Base-by-base conservation (phyloP, 2,797 vertebrate species). In the Rallus crepitans region DNA sequence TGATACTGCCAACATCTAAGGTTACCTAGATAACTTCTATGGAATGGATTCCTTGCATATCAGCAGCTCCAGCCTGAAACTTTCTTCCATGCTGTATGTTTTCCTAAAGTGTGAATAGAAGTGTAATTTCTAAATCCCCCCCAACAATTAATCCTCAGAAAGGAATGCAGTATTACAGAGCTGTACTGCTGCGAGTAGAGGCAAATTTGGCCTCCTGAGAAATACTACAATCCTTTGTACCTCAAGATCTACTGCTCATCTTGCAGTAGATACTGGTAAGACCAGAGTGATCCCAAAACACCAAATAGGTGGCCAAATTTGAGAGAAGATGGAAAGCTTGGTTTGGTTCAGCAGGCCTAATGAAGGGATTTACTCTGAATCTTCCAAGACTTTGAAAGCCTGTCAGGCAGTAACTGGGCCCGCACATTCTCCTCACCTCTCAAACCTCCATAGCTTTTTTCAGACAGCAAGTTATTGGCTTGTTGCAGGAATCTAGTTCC, bases 181-280 rank as follows among this genome's bases (percentile, higher is more conserved):
- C 21, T 81, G 12, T 45, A 16, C 30, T 40, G 20, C 19, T 68
- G 40, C 24, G 69, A 10, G 16, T 59, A 35, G 56, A n/a, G 61
- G 31, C 53, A 87, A 39, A 57, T 82, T 33, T 59, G 57, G 10
- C 61, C 50, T 71, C 21, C 48, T 86, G 45, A 45, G 63, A 75
- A 64, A 45, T 57, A 27, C 0, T 71, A 1, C 10, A 71, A 1
- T 75, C 89, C 37, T 35, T 0, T 2, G 2, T 84, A 19, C 53
- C 40, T 23, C 48, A 35, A 31, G 35, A 42, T 77, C 39, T 45
- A 45, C 53, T 68, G 25, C 37, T 79, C 2, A 27, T 66, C 63
- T 72, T 85, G 63, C 37, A 53, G 33, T 5, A 42, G 42, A 5
- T 50, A 11, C 40, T 70, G 20, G 30, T 68, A 57, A 82, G 55